Conservation (phyloP, 2,888 invertebrate genomes). For the Chydorus sphaericus region DNA sequence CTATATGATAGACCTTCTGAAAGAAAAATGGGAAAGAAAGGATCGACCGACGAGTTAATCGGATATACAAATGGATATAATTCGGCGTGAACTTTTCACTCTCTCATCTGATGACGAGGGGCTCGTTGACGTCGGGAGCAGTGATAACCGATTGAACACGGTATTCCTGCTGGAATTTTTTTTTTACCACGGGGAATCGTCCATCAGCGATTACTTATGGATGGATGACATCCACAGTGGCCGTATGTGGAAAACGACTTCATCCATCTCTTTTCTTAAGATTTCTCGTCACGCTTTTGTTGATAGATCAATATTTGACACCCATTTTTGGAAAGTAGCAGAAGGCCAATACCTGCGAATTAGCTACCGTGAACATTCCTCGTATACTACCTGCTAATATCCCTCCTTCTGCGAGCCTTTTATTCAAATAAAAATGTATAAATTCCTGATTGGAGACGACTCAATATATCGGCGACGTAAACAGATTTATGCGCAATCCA, state of each 20-base stretch:
- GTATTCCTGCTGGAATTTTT: background rate
- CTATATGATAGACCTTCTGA: no score
- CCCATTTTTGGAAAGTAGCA: background rate
- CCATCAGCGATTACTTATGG: conserved; percentile 7
- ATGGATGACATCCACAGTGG: background rate
- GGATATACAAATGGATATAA: no score
- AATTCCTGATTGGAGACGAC: conserved; percentile 3
- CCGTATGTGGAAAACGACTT: background rate
- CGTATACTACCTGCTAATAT: background rate
- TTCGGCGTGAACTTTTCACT: no score
- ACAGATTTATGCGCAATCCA: no score
- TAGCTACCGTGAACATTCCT: conserved; percentile 3
- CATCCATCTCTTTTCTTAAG: background rate
- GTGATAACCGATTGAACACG: background rate
- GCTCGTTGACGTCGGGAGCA: background rate
- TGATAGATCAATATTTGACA: conserved; percentile 2
- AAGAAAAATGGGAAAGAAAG: no score
- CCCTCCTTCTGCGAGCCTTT: background rate
- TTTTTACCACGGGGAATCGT: background rate
- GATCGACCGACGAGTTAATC: no score
- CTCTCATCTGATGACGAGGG: background rate
- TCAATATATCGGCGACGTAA: no score
- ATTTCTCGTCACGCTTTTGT: background rate
- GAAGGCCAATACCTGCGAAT: conserved; percentile 2
- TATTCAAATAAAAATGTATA: background rate